A percentile compares a stretch with the other conserved stretches of the same genome.
Evolutionary conservation across 2,113 vertebrate species (phyloP).

Genomic region (Myiozetetes cayanensis): DNA sequence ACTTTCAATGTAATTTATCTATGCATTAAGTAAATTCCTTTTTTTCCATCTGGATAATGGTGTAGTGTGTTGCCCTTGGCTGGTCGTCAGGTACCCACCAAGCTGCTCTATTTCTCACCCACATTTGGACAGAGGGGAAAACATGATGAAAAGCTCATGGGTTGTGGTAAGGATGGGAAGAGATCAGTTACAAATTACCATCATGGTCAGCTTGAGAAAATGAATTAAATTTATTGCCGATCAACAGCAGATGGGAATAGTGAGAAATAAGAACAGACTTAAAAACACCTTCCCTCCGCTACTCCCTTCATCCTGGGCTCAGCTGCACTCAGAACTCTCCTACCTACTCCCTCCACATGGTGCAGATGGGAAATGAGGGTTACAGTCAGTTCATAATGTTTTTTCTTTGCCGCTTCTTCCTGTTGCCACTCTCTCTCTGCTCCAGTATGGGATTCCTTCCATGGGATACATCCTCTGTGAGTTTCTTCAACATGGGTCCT

Average conservation of each 20-base stretch:
- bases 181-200: background rate
- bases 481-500: background rate
- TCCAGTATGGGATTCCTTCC: rapidly evolving
- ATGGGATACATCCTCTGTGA: rapidly evolving
- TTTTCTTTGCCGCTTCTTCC: background rate
- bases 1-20: background rate
- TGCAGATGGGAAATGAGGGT: background rate
- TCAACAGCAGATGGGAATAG: background rate
- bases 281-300: rapidly evolving
- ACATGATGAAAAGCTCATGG: background rate
- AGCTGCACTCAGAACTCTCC: background rate
- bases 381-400: background rate
- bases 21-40: background rate
- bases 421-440: background rate
- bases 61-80: background rate
- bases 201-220: background rate
- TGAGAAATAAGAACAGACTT: background rate
- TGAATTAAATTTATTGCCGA: background rate
- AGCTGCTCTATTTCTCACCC: background rate
- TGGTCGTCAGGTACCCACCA: background rate
- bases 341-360: background rate
- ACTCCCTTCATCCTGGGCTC: rapidly evolving
- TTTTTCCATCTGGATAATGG: background rate
- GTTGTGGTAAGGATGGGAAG: background rate
- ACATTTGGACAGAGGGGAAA: background rate